Evolutionary conservation across 2,113 vertebrate species (phyloP), one percentile per base, ranked within the genome.

Genomic region (Leuciscus idus): DNA sequence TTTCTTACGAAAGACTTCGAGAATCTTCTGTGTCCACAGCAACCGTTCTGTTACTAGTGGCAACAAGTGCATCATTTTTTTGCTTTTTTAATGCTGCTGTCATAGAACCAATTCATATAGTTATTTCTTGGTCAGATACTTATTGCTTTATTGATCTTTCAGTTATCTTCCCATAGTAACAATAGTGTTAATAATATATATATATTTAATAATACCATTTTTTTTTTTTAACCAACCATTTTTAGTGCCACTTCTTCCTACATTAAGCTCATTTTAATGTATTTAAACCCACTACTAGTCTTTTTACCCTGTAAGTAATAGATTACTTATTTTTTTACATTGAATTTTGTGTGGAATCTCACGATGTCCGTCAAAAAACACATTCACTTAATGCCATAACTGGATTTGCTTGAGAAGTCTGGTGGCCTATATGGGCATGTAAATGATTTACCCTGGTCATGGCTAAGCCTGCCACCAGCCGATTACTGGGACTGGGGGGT

Each of bases 381-480:
- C 21, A 36, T 61, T 43, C 6, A 61, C 33, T 80, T 57, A 15
- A 43, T 61, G 84, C 36, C 19, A 4, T 46, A 36, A 74, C 57
- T 50, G 46, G 77, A n/a, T 86, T 82, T 82, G 21, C 55, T 28
- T 55, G 46, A 52, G 30, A 81, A 64, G 70, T 55, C 87, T 83
- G 79, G 70, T 30, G 52, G 87, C 84, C 91, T 90, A 91, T 92
- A 90, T 92, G 92, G 90, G 86, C 79, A 50, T 90, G 89, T 93
- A 93, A 93, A 91, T 91, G 91, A 91, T 93, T 94, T 94, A 93
- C 86, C 85, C 88, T 87, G 50, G 17, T 85, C 70, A 83, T 86
- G 85, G 85, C 74, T 83, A 83, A 87, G 84, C 30, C 86, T 83
- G 85, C 87, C 90, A 87, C 83, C 83, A 0, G 76, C 82, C 66